Evolutionary conservation across 2,113 vertebrate species (phyloP).

Genomic region (Anoplopoma fimbria): DNA sequence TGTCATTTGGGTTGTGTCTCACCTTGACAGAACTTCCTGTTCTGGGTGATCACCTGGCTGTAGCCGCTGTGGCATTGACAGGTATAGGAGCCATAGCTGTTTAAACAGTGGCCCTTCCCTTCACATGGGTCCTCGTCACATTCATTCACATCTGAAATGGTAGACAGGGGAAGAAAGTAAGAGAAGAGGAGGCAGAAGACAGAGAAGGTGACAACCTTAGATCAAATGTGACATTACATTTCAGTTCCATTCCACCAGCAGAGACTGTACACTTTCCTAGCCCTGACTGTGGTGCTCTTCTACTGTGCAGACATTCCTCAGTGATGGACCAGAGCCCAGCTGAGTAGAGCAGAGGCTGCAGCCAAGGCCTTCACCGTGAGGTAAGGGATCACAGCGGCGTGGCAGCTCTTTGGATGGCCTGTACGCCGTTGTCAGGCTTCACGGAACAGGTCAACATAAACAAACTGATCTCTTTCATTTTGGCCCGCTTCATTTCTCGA

Average conservation of each 20-base stretch:
- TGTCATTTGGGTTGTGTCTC: conserved; percentile 60
- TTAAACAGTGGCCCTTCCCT: conserved; percentile 89
- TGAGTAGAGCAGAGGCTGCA: conserved; percentile 35
- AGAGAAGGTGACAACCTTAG: neutral
- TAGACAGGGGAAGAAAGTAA: conserved; percentile 2
- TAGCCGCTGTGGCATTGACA: conserved; percentile 92
- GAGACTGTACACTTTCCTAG: conserved; percentile 37
- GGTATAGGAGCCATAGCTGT: conserved; percentile 89
- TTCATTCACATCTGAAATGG: conserved; percentile 88
- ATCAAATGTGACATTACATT: conserved; percentile 1
- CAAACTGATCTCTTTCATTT: conserved; percentile 62
- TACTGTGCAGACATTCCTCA: conserved; percentile 42
- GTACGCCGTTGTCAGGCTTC: conserved; percentile 68
- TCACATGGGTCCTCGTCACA: conserved; percentile 89
- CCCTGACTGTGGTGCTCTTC: conserved; percentile 32
- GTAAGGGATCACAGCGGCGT: conserved; percentile 61
- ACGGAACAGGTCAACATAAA: conserved; percentile 67
- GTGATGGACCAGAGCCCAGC: conserved; percentile 47
- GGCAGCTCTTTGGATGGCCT: conserved; percentile 68
- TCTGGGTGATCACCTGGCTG: conserved; percentile 80
- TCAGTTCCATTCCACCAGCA: conserved; percentile 26
- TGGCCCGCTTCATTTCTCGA: conserved; percentile 48
- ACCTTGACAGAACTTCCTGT: conserved; percentile 91
- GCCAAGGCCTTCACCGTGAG: conserved; percentile 53
- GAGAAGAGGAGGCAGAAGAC: neutral